phyloP scores from a whole-genome alignment of 2,797 vertebrate species.

The Uromys caudimaculatus region DNA sequence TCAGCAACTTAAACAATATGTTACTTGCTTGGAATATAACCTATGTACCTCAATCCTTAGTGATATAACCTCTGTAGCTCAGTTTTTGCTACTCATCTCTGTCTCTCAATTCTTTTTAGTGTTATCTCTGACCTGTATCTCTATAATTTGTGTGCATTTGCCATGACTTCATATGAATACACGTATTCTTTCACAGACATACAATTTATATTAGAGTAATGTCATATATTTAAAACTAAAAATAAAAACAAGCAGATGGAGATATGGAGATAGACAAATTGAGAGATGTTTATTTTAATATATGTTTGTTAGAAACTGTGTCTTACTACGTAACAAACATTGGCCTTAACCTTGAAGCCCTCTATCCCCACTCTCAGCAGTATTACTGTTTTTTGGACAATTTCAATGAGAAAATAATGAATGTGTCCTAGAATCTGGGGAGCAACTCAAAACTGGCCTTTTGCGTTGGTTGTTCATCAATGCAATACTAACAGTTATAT shows the following conservation, averaged over 20 bases:
- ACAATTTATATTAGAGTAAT: neutral
- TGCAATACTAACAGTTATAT: neutral
- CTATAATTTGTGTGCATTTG: neutral
- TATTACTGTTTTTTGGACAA: neutral
- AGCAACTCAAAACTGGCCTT: neutral
- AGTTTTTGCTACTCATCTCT: neutral
- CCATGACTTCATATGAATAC: neutral
- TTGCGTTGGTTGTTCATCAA: neutral
- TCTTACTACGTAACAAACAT: neutral
- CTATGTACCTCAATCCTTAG: neutral
- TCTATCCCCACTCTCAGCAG: neutral
- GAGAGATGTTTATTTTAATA: neutral
- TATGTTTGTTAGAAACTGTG: neutral
- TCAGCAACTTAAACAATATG: neutral
- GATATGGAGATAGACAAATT: neutral
- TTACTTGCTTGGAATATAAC: neutral
- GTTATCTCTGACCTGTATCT: neutral
- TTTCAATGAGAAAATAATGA: neutral
- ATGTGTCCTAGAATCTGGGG: neutral
- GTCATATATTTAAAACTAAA: neutral
- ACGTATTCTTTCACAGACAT: neutral
- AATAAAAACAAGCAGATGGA: neutral
- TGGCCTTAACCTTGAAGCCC: neutral
- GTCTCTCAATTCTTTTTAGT: neutral
- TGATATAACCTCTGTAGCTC: neutral